Percentiles rank a stretch among this genome's conserved stretches.
Conservation (phyloP, 2,888 invertebrate genomes). For the Alcis repandata region DNA sequence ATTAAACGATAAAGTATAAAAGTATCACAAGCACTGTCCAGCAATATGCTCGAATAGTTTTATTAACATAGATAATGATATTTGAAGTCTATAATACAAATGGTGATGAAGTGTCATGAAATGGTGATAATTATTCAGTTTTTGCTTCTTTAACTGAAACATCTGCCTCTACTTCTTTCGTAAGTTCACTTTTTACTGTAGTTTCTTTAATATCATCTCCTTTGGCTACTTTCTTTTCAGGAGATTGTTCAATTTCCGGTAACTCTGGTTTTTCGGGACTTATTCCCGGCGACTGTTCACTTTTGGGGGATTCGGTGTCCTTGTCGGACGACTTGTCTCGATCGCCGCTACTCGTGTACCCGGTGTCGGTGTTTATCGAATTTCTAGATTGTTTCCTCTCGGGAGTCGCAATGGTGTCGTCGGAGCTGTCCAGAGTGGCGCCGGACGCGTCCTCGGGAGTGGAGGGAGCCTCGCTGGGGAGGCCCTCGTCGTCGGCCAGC, state of each 20-base stretch:
- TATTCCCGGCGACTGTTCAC: background rate
- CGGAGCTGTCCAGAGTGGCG: conserved; percentile 57
- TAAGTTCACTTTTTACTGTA: background rate
- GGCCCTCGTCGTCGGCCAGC: conserved; percentile 51
- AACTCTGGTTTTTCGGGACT: too few species aligned
- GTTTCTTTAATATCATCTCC: background rate
- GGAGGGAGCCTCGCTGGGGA: conserved; percentile 42
- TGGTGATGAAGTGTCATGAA: conserved; percentile 37
- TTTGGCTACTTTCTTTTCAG: background rate
- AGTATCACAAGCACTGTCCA: conserved; percentile 47
- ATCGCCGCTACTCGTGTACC: conserved; percentile 58
- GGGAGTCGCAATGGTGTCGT: conserved; percentile 58
- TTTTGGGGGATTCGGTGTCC: conserved; percentile 15
- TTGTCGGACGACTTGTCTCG: conserved; percentile 41
- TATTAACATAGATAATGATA: conserved; percentile 47
- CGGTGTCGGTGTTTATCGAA: conserved; percentile 63
- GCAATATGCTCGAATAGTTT: conserved; percentile 41
- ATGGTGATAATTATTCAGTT: conserved; percentile 26
- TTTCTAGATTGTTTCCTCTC: conserved; percentile 66
- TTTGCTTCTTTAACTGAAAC: conserved; percentile 25
- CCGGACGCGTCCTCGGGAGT: conserved; percentile 56
- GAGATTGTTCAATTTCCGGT: background rate
- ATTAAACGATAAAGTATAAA: conserved; percentile 32
- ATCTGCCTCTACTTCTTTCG: background rate
- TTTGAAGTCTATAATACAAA: conserved; percentile 46